Conservation (phyloP, 64 coral and sea anemone genomes). For the Stylophora pistillata region DNA sequence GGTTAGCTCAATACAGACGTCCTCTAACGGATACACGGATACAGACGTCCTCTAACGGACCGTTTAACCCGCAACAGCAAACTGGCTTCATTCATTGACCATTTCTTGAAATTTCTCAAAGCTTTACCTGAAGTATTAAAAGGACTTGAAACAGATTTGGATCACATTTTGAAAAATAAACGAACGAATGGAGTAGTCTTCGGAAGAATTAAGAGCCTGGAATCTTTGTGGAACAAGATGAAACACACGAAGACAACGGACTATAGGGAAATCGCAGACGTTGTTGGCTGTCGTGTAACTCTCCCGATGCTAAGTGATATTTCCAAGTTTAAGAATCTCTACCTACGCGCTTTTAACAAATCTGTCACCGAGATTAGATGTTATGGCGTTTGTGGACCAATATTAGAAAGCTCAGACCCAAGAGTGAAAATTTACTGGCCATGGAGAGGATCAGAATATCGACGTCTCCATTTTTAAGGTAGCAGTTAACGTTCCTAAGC, state of each 20-base stretch:
- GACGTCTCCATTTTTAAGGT: slow-evolving; percentile 51
- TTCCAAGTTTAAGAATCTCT: slow-evolving; percentile 5
- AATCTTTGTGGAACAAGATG: slow-evolving; percentile 25
- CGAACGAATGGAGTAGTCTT: slow-evolving; percentile 6
- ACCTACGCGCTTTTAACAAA: neutral
- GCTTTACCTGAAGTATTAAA: slow-evolving; percentile 2
- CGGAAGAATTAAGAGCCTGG: slow-evolving; percentile 42
- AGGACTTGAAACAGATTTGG: neutral
- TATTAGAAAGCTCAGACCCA: neutral
- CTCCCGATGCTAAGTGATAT: slow-evolving; percentile 25
- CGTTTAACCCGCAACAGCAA: neutral
- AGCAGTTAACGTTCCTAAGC: neutral
- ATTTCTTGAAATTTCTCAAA: slow-evolving; percentile 4
- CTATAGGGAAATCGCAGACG: slow-evolving; percentile 19
- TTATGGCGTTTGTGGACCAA: slow-evolving; percentile 42
- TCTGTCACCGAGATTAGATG: slow-evolving; percentile 20
- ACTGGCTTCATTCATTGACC: neutral
- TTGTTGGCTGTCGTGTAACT: slow-evolving; percentile 36
- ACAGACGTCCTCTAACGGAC: too few relatives aligned
- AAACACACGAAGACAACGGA: neutral
- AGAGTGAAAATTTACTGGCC: slow-evolving; percentile 38
- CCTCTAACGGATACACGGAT: too few relatives aligned
- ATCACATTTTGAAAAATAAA: neutral
- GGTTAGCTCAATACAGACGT: too few relatives aligned
- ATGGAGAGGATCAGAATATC: slow-evolving; percentile 34